Base-by-base conservation (phyloP, 2,113 vertebrate species). In the Vulpes vulpes region DNA sequence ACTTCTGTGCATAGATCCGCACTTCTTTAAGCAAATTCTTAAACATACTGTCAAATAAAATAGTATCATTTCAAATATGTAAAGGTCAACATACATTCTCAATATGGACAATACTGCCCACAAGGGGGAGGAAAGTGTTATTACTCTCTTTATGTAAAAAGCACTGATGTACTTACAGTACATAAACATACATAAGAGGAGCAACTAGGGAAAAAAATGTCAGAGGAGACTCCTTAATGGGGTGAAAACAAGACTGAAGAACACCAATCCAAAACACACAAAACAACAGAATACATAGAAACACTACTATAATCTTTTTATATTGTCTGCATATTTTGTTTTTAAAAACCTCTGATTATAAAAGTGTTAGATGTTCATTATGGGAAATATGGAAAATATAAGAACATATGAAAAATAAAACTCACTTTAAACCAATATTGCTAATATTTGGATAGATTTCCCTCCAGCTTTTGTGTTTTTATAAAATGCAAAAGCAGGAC, bases 1-100 rank as follows among this genome's bases (percentile, higher is more conserved):
- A 99, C 98, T 99, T 99, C 95, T 99, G 99, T 49, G 99, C 99
- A 35, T 99, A 99, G 94, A 99, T 99, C 82, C 99, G 98, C 91
- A 99, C 99, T 98, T 99, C 99, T 98, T 99, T 99, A 97, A 99
- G 98, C 97, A 99, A 99, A 98, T 99, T 99, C 98, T 99, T 99
- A 97, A 99, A 99, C 99, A 99, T 99, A 49, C 99, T 99, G 98
- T 80, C 80, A 78, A 97, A 97, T 60, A 97, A 96, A 97, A 97
- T 14, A 32, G 6, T 53, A 69, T 2, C 32, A 30, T 83, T 93
- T 95, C 96, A 92, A 78, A 95, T 12, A 92, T 9, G 6, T 38
- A 64, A 91, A 83, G 8, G n/a, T 89, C 82, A 64, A 57, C 2
- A 76, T 55, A 49, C 25, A 92, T 90, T 80, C 20, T 91, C 60